These are phyloP conservation scores for Melospiza georgiana DNA, from an alignment of 2,113 vertebrate species.

Conservation along the genomic window DNA sequence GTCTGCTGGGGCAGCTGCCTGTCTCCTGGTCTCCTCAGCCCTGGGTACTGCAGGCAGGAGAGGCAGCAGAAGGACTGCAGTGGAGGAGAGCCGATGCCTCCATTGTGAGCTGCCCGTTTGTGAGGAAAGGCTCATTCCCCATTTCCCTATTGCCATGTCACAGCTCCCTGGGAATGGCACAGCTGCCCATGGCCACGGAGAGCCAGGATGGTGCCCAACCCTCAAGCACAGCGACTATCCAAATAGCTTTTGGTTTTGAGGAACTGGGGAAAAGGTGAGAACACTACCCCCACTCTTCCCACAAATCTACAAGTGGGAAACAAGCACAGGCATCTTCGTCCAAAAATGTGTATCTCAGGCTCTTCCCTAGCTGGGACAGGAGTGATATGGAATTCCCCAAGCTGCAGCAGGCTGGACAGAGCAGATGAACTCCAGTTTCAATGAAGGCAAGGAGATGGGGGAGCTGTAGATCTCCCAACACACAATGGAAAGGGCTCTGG, in stretches of 20 bases:
- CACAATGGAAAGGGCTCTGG: neutral
- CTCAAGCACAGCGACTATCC: neutral
- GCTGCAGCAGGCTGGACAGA: neutral
- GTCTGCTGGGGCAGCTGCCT: neutral
- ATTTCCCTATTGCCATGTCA: accelerated
- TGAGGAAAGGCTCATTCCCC: neutral
- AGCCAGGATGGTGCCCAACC: neutral
- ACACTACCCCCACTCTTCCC: neutral
- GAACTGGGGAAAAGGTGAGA: constrained; percentile 28
- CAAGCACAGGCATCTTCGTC: neutral
- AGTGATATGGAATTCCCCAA: neutral
- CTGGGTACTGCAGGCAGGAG: neutral
- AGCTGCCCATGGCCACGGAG: accelerated
- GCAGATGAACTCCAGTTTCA: neutral
- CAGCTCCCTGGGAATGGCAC: neutral
- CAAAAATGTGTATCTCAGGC: constrained; percentile 17
- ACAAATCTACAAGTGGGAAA: neutral
- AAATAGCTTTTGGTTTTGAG: neutral
- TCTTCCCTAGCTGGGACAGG: neutral
- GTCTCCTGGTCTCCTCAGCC: neutral
- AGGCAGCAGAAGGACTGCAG: neutral
- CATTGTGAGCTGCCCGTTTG: neutral
- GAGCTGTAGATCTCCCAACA: neutral
- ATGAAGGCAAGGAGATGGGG: neutral
- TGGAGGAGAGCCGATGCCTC: neutral